Percentiles rank a stretch among this genome's conserved stretches.
phyloP scores from a whole-genome alignment of 2,797 vertebrate species.

The Brachyalestes nurse region DNA sequence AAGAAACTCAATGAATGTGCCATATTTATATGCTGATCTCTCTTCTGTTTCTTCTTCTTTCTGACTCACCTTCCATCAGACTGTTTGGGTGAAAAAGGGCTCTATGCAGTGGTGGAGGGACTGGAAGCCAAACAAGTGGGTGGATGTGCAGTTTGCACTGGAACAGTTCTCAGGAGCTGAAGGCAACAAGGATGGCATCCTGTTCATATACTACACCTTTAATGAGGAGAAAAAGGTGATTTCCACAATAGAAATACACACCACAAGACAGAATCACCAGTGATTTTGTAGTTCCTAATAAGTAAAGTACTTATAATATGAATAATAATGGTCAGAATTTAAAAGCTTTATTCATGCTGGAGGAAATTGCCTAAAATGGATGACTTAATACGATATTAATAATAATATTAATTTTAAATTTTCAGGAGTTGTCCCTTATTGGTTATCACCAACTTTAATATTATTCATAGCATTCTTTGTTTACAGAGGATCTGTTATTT shows the following conservation, averaged over 20 bases:
- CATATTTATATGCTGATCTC: neutral
- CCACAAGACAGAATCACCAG: neutral
- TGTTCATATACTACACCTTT: slow-evolving; percentile 95
- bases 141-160: slow-evolving; percentile 91
- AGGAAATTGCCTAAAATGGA: too few relatives aligned
- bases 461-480: too few relatives aligned
- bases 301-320: too few relatives aligned
- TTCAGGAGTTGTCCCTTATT: too few relatives aligned
- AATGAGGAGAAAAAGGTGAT: slow-evolving; percentile 94
- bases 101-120: slow-evolving; percentile 95
- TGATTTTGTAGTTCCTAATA: neutral
- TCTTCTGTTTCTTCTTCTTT: neutral
- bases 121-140: slow-evolving; percentile 95
- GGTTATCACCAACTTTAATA: too few relatives aligned
- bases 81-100: slow-evolving; percentile 97
- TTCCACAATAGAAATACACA: slow-evolving; percentile 1
- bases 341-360: too few relatives aligned
- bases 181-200: slow-evolving; percentile 91
- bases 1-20: neutral
- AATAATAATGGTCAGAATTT: too few relatives aligned
- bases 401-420: too few relatives aligned
- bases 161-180: slow-evolving; percentile 94
- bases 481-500: too few relatives aligned
- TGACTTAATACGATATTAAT: too few relatives aligned
- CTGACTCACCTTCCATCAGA: slow-evolving; percentile 70